These are phyloP conservation scores for Linurgus olivaceus DNA, from an alignment of 2,797 vertebrate genomes.

Conservation along the genomic window DNA sequence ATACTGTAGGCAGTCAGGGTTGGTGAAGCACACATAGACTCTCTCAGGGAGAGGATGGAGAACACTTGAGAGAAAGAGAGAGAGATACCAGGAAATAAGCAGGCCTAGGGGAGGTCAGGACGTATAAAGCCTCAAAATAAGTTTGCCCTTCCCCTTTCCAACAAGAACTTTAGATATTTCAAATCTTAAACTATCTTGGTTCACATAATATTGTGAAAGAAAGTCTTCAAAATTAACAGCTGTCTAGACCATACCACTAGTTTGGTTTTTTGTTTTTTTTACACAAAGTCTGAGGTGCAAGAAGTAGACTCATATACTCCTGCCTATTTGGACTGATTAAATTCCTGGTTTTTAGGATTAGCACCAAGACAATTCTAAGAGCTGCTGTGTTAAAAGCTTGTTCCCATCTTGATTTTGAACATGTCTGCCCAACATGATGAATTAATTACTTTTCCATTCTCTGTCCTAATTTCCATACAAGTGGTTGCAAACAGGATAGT, in stretches of 20 bases:
- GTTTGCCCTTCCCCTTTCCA: background rate
- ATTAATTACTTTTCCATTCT: background rate
- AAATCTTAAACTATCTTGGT: background rate
- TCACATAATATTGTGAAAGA: background rate
- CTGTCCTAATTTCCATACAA: background rate
- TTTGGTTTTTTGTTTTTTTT: background rate
- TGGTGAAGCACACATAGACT: slow-evolving; percentile 57
- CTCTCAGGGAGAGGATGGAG: slow-evolving; percentile 63
- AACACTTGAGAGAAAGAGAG: slow-evolving; percentile 69
- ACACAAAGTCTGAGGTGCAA: background rate
- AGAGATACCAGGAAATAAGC: slow-evolving; percentile 67
- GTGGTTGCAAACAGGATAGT: background rate
- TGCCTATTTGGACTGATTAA: background rate
- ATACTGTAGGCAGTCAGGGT: slow-evolving; percentile 27
- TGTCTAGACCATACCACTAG: background rate
- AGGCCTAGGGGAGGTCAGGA: slow-evolving; percentile 41
- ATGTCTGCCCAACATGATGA: background rate
- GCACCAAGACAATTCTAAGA: background rate
- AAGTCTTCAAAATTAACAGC: background rate
- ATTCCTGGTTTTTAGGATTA: background rate
- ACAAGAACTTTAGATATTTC: background rate
- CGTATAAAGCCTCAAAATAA: slow-evolving; percentile 23
- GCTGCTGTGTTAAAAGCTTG: background rate
- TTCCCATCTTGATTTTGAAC: background rate
- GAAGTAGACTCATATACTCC: background rate